Percentiles rank a stretch among this genome's conserved stretches.
phyloP scores from a whole-genome alignment of 2,113 vertebrate genomes.

The Lethenteron reissneri region DNA sequence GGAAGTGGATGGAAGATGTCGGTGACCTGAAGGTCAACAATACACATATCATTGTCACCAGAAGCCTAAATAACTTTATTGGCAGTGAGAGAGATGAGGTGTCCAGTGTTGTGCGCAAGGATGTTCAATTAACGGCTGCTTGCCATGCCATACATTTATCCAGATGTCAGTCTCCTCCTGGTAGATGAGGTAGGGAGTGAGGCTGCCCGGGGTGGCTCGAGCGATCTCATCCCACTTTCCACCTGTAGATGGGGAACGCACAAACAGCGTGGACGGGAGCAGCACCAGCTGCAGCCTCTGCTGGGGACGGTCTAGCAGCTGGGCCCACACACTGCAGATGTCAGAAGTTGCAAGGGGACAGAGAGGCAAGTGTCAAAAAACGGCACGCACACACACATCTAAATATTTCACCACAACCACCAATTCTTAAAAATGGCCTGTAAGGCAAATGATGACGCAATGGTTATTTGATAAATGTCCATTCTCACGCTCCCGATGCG shows the following conservation, averaged over 20 bases:
- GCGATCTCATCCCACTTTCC: conserved; percentile 40
- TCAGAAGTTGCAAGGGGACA: background rate
- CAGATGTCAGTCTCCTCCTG: conserved; percentile 78
- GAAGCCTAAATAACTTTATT: no score
- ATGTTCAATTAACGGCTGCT: background rate
- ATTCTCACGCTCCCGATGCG: no score
- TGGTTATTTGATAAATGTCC: no score
- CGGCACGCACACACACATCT: conserved; percentile 9
- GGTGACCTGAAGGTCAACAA: conserved; percentile 35
- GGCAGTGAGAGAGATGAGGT: background rate
- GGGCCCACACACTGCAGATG: conserved; percentile 56
- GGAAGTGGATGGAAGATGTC: conserved; percentile 87
- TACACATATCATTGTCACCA: no score
- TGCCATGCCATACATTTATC: conserved; percentile 49
- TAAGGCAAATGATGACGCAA: no score
- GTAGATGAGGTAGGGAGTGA: conserved; percentile 62
- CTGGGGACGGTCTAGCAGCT: conserved; percentile 72
- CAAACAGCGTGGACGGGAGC: conserved; percentile 57
- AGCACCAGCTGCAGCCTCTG: conserved; percentile 62
- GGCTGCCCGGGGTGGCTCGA: conserved; percentile 34
- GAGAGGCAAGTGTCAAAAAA: conserved; percentile 12
- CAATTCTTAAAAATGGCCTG: no score
- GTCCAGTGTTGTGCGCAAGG: background rate
- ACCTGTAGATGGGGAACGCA: conserved; percentile 17
- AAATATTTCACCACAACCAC: no score